These are phyloP conservation scores for Chionodraco myersi DNA, from an alignment of 2,113 vertebrate species.

Conservation along the genomic window DNA sequence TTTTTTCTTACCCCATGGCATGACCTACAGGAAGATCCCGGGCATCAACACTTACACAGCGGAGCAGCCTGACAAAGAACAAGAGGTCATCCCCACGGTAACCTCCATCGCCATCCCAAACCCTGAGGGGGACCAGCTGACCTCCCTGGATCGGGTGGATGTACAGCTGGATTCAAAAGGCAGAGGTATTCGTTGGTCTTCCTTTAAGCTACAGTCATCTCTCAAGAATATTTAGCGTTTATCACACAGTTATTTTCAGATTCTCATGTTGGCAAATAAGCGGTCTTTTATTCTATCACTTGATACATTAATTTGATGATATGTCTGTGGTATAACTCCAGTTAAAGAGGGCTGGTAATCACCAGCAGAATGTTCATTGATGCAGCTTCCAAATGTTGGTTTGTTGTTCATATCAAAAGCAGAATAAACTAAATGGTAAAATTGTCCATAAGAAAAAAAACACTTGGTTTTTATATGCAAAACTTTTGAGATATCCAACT, in stretches of 20 bases:
- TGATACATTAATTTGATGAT: neutral
- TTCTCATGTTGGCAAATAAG: neutral
- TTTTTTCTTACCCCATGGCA: neutral
- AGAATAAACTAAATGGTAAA: too few relatives aligned
- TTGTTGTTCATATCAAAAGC: too few relatives aligned
- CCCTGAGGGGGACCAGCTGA: conserved; percentile 71
- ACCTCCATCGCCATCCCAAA: conserved; percentile 73
- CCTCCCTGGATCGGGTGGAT: conserved; percentile 71
- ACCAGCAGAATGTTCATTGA: too few relatives aligned
- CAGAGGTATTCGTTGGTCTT: conserved; percentile 65
- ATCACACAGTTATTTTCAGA: conserved; percentile 5
- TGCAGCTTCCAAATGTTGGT: too few relatives aligned
- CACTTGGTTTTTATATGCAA: neutral
- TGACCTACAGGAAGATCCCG: conserved; percentile 75
- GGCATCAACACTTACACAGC: conserved; percentile 75
- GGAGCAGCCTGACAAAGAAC: conserved; percentile 81
- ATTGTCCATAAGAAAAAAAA: too few relatives aligned
- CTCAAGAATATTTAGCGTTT: neutral
- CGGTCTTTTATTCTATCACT: conserved; percentile 2
- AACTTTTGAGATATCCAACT: neutral
- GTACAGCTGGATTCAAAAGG: conserved; percentile 71
- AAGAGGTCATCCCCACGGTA: conserved; percentile 80
- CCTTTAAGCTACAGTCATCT: conserved; percentile 7
- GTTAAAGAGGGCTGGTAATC: too few relatives aligned
- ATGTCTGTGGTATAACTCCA: neutral